phyloP scores from a whole-genome alignment of 2,888 invertebrate species.

The Drosophila sordidula region DNA sequence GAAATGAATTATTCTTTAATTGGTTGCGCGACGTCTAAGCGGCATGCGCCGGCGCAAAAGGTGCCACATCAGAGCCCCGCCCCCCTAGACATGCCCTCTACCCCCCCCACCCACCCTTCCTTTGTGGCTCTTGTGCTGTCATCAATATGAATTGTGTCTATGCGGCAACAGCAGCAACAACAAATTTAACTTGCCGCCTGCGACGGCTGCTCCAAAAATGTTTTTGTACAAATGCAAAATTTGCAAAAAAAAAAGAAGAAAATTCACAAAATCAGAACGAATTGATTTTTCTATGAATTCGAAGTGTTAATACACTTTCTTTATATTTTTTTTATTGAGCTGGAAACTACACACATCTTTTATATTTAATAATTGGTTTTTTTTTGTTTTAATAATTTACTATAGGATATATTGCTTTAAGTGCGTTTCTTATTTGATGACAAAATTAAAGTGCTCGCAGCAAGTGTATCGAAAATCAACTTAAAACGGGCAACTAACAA shows the following conservation, averaged over 20 bases:
- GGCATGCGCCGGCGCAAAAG: constrained; percentile 59
- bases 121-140: constrained; percentile 2
- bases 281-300: neutral
- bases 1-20: constrained; percentile 82
- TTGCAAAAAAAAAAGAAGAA: constrained; percentile 32
- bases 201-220: constrained; percentile 38
- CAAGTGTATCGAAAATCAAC: constrained; percentile 14
- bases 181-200: constrained; percentile 39
- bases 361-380: too few relatives aligned
- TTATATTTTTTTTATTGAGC: too few relatives aligned
- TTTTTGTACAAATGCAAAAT: constrained; percentile 52
- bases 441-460: neutral
- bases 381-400: too few relatives aligned
- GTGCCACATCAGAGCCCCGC: constrained; percentile 11
- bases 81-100: neutral
- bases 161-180: constrained; percentile 41
- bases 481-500: constrained; percentile 37
- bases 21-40: constrained; percentile 62
- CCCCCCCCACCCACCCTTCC: neutral
- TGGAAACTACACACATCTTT: too few relatives aligned
- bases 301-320: neutral
- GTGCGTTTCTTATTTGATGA: too few relatives aligned
- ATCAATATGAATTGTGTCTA: constrained; percentile 54
- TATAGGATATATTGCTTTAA: too few relatives aligned
- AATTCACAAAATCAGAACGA: neutral